Evolutionary conservation across 2,797 vertebrate genomes (phyloP), one percentile per base, ranked within the genome.

Genomic region (Smutsia gigantea): DNA sequence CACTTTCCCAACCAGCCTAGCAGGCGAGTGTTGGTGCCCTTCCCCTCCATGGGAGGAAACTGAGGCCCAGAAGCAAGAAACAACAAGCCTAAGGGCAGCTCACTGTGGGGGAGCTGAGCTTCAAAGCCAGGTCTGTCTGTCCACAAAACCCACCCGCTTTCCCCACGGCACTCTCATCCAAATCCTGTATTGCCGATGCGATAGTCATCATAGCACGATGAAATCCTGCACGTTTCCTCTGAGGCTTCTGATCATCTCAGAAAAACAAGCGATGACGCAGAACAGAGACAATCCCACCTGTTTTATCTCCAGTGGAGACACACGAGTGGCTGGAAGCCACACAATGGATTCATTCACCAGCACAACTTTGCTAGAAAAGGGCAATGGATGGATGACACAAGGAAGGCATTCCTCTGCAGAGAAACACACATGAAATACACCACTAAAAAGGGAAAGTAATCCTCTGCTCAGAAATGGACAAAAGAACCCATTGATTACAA

Each of bases 401-500:
- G 55, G 72, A 53, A 94, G 69, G 34, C 78, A 63, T 31, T 94
- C 78, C 81, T 92, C 81, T 71, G 31, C 49, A 7, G 25, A 86
- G 68, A 90, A 66, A 89, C 92, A 39, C 82, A 29, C 49, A 64
- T 57, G 64, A 57, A 87, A 85, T 4, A 23, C n/a, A 42, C 27
- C 42, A 37, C 51, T 55, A 29, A 39, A 82, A 82, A 87, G 23
- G 55, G 93, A 91, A 88, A 94, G 78, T 59, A 88, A 78, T 69
- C 79, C 87, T 92, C n/a, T 18, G 31, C 87, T 91, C 51, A 9
- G 57, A 96, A 91, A 59, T 2, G 23, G 68, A 96, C 83, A 69
- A 81, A 92, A 83, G 63, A 87, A 69, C 51, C 72, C 97, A 96
- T 17, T 93, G 92, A 95, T 92, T 29, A 74, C 61, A 84, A 77